These are phyloP conservation scores for Myopa testacea DNA, from an alignment of 2,888 invertebrate species.

Conservation along the genomic window DNA sequence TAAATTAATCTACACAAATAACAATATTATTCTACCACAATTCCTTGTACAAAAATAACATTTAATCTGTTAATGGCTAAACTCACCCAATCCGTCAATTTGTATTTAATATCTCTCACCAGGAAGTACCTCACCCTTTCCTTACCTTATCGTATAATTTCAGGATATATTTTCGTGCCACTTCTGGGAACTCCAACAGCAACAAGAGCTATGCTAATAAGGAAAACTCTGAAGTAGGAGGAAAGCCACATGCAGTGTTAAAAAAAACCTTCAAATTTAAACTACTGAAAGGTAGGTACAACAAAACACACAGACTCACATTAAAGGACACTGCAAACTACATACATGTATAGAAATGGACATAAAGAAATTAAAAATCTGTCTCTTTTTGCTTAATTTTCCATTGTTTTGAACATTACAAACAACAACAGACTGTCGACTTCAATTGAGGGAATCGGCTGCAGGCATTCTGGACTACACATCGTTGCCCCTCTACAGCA, in stretches of 20 bases:
- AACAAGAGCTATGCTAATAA: constrained; percentile 33
- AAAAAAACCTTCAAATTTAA: constrained; percentile 55
- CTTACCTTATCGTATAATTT: constrained; percentile 8
- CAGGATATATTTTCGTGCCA: constrained; percentile 57
- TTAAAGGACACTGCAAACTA: no score
- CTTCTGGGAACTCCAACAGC: constrained; percentile 42
- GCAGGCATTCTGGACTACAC: constrained; percentile 59
- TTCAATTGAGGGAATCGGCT: constrained; percentile 55
- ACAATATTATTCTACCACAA: no score
- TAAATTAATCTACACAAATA: no score
- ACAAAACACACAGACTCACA: neutral
- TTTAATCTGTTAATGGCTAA: no score
- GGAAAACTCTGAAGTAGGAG: constrained; percentile 37
- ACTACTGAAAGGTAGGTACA: constrained; percentile 56
- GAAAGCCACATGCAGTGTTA: constrained; percentile 50
- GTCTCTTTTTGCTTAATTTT: neutral
- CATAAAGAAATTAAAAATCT: neutral
- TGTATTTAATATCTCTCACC: no score
- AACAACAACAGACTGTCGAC: constrained; percentile 56
- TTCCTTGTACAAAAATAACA: no score
- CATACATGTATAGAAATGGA: no score
- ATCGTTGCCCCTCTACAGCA: constrained; percentile 59
- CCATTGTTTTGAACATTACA: neutral
- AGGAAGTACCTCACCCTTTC: no score
- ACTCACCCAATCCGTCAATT: no score